Base-by-base conservation (phyloP, 2,888 invertebrate species). In the Aquatica leii region DNA sequence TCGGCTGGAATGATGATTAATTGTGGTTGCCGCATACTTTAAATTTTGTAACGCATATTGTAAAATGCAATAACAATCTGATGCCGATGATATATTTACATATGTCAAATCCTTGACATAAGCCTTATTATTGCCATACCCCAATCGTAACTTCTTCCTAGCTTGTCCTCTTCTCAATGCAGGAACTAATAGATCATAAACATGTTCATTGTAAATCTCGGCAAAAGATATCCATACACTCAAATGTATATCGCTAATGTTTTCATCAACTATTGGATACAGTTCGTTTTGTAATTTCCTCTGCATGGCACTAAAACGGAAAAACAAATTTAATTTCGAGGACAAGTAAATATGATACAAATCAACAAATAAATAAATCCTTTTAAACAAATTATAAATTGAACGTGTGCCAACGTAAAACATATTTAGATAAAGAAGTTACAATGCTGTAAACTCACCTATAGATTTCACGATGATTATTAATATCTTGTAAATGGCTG, bases 141-240 rank as follows among this genome's bases (percentile, higher is more conserved):
- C 85, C 46, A 89, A 85, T 11, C 84, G 82, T 21, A 93, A 79
- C 73, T 86, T 88, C 0, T 89, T 77, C 17, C 79, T 77, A 31
- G 81, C 77, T 54, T 77, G 76, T 1, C 65, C 70, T 52, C 55
- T 71, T 59, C 75, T 79, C 0, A 82, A 79, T 0, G 83, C 79
- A 0, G 85, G 81, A 43, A 85, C 86, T 34, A 97, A 80, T 18
- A 97, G 82, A 80, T 97, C 97, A 77, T 90, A 93, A n/a, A 96
- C 87, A 1, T 86, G 85, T 76, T 97, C 97, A 78, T 97, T 97
- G 80, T 97, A 96, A 43, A 97, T 91, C 80, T 97, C 96, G 0
- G 90, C 89, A 81, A 93, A 95, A 0, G 95, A 94, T 14, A 97
- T 86, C 95, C 95, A 93, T 0, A 92, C 83, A 18, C 83, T 81